Evolutionary conservation across 1,140 invertebrate species (phyloP), one percentile per base, ranked within the genome.

Genomic region (Amphibalanus amphitrite): DNA sequence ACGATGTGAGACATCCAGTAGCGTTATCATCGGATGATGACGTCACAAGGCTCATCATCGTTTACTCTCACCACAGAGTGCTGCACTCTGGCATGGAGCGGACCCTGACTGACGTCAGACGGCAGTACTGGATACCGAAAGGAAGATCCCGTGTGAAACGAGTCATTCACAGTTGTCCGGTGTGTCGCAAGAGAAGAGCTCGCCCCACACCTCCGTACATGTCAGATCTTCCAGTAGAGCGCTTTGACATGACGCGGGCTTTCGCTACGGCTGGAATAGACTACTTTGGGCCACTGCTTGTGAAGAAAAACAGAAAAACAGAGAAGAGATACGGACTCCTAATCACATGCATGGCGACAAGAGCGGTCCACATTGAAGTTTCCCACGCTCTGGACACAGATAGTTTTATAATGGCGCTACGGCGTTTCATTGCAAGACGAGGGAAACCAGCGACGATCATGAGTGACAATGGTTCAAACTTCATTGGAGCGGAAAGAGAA

Each of bases 301-400:
- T 29, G 1, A 69, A 26, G 59, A 69, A 28, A 15, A 28, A 1
- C 6, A n/a, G 59, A 28, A 26, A 25, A 1, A 28, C n/a, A 28
- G 28, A 26, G 25, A 69, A 69, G 28, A 59, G 33, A 69, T 69
- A 59, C 26, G 69, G 69, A n/a, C 15, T n/a, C 15, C 69, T 69
- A 8, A 26, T 69, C 59, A 28, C 69, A 1, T 69, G 69, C 15
- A 25, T 69, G 15, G 69, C 59, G 26, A 69, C 33, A 26, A 33
- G 69, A 40, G 69, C 69, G 6, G 28, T 69, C 6, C 69, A 69
- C 59, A 33, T 69, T 4, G 69, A 69, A 26, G 59, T 26, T n/a
- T 59, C 59, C 15, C 25, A 33, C 26, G 28, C 69, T 3, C 33
- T 69, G 69, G 28, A 69, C 26, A 69, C 69, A 15, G 33, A 33